These are phyloP conservation scores for Cyanoramphus novaezelandiae DNA, from an alignment of 2,113 vertebrate genomes.

Conservation along the genomic window DNA sequence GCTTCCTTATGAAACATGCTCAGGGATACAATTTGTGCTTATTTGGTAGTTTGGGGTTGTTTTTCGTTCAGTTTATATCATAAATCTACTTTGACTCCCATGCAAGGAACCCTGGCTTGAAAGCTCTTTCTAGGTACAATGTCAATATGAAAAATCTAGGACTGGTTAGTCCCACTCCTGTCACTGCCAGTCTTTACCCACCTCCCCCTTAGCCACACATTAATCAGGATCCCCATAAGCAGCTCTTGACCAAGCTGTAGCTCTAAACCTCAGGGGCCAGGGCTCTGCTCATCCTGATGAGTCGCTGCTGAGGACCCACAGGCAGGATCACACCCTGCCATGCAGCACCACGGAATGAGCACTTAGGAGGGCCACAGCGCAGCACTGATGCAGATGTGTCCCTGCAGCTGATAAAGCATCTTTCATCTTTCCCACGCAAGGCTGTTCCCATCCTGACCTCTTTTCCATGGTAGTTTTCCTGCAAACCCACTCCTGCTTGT, in stretches of 20 bases:
- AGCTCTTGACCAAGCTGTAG: not conserved
- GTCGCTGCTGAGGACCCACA: not conserved
- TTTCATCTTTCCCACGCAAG: not conserved
- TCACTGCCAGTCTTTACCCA: not conserved
- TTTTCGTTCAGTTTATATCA: not conserved
- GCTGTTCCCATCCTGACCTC: not conserved
- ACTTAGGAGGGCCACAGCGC: fast-evolving
- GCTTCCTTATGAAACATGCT: not conserved
- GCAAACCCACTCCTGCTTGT: not conserved
- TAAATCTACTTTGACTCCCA: not conserved
- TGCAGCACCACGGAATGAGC: not conserved
- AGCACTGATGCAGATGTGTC: fast-evolving
- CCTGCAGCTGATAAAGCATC: not conserved
- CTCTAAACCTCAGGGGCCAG: not conserved
- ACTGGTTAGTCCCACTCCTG: not conserved
- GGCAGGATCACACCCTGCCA: not conserved
- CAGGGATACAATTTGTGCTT: not conserved
- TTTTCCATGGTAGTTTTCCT: not conserved
- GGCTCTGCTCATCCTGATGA: fast-evolving
- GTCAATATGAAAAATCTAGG: not conserved
- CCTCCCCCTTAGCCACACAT: not conserved
- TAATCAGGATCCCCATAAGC: not conserved
- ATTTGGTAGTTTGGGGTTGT: not conserved
- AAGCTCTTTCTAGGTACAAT: not conserved
- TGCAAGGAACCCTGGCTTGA: not conserved